Evolutionary conservation across 2,888 invertebrate genomes (phyloP), one percentile per base, ranked within the genome.

Genomic region (Leptogaster cylindrica): DNA sequence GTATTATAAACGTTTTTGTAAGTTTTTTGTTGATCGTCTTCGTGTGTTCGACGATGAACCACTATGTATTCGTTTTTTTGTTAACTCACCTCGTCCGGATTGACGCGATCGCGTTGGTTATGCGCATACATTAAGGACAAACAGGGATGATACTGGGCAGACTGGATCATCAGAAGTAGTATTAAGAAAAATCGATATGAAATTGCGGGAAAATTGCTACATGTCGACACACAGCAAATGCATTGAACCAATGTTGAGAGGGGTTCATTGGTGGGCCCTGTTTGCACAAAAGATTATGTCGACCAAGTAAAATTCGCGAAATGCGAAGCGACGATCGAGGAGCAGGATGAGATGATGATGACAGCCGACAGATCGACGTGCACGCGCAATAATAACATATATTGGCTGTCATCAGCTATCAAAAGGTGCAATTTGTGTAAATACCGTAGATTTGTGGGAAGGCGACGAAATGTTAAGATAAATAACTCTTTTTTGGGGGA

Each of bases 381-480:
- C 41, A 65, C 14, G 65, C 41, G 65, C 44, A 66, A 33, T 66
- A 66, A 66, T 66, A 46, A 58, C 58, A 55, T 55, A 66, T 66
- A 66, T 66, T 36, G 66, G 58, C 66, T 66, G 66, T 66, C 66
- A 66, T 66, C 66, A 58, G 58, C 31, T 48, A 44, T 46, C 55
- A 66, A 66, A 66, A 48, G 66, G 58, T 66, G 39, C 55, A 66
- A 66, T 66, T 66, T 66, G 58, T 31, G 66, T 66, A 66, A 66
- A 58, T 46, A 58, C 58, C 66, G 66, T 58, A 50, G 50, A 58
- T 66, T 66, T 66, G 66, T 55, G 66, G 55, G 55, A 41, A 66
- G 66, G 55, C 55, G 44, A 66, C 58, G 66, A 66, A 52, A 39
- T 20, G 27, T 39, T 36, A 51, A 65, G 66, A 27, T 16, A 66